A percentile compares a stretch with the other conserved stretches of the same genome.
phyloP scores from a whole-genome alignment of 2,888 invertebrate genomes.

The Sminthurides aquaticus region DNA sequence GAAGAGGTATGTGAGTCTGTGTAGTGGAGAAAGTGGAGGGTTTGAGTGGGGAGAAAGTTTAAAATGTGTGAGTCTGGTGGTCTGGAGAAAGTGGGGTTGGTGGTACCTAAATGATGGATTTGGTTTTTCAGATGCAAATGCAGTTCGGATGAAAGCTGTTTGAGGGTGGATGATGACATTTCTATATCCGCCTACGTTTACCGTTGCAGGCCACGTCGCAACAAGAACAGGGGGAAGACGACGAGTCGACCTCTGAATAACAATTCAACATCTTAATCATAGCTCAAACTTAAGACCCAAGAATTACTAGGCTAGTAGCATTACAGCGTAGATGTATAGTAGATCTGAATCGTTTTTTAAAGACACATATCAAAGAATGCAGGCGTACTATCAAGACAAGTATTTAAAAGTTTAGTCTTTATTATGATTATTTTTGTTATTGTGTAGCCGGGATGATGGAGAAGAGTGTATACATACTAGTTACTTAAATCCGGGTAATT shows the following conservation, averaged over 20 bases:
- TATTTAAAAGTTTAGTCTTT: not conserved
- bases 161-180: conserved; percentile 54
- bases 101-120: too few relatives aligned
- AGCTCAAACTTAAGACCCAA: conserved; percentile 8
- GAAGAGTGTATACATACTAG: too few relatives aligned
- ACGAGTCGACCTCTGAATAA: conserved; percentile 22
- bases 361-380: not conserved
- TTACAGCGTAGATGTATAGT: not conserved
- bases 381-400: not conserved
- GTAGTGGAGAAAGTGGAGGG: too few relatives aligned
- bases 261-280: conserved; percentile 18
- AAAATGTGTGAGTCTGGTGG: too few relatives aligned
- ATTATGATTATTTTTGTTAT: not conserved
- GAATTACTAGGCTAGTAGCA: not conserved
- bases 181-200: conserved; percentile 57
- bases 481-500: too few relatives aligned
- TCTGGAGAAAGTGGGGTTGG: too few relatives aligned
- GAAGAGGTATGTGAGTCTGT: too few relatives aligned
- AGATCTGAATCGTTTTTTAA: not conserved
- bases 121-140: conserved; percentile 53
- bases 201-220: conserved; percentile 48
- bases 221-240: conserved; percentile 22
- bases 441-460: too few relatives aligned
- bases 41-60: too few relatives aligned
- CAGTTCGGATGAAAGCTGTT: conserved; percentile 48